A percentile compares a stretch with the other conserved stretches of the same genome.
These are phyloP conservation scores for Coranthus polyacanthus DNA, from an alignment of 2,797 vertebrate species.

Conservation along the genomic window DNA sequence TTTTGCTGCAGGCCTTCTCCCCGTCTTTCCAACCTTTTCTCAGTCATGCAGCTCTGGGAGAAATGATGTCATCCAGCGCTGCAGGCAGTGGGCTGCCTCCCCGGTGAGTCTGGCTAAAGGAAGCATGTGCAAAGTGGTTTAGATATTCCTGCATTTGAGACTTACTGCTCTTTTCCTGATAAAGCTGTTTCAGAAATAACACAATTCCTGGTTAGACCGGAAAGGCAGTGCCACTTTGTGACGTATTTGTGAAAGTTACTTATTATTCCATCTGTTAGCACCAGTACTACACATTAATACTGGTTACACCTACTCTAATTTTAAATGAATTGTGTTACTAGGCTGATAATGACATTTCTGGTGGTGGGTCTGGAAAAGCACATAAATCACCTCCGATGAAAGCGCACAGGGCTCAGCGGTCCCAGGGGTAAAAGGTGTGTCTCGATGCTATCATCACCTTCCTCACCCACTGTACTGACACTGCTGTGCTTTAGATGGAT, in stretches of 20 bases:
- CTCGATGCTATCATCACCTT: slow-evolving; percentile 38
- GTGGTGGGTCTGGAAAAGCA: not conserved
- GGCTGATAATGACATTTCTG: slow-evolving; percentile 1
- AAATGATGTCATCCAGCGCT: slow-evolving; percentile 62
- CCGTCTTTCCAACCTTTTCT: slow-evolving; percentile 46
- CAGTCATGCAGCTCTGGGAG: slow-evolving; percentile 49
- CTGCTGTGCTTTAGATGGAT: slow-evolving; percentile 54
- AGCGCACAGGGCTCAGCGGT: slow-evolving; percentile 23
- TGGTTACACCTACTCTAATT: slow-evolving; percentile 1
- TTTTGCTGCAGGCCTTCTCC: slow-evolving; percentile 48
- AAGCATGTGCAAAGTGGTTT: slow-evolving; percentile 1
- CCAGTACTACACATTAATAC: not conserved
- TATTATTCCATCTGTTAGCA: slow-evolving; percentile 21
- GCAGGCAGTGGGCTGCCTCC: slow-evolving; percentile 31
- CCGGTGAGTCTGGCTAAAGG: slow-evolving; percentile 22
- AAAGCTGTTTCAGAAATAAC: slow-evolving; percentile 10
- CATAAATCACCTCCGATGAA: slow-evolving; percentile 43
- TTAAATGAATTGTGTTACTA: slow-evolving; percentile 3
- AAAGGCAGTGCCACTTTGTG: slow-evolving; percentile 21
- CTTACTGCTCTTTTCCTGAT: not conserved
- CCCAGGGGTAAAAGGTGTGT: slow-evolving; percentile 29
- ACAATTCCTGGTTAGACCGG: slow-evolving; percentile 15
- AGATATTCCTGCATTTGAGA: not conserved
- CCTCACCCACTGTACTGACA: slow-evolving; percentile 29
- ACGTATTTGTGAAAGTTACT: not conserved